Evolutionary conservation across 2,797 vertebrate genomes (phyloP).

Genomic region (Megaceryle alcyon): DNA sequence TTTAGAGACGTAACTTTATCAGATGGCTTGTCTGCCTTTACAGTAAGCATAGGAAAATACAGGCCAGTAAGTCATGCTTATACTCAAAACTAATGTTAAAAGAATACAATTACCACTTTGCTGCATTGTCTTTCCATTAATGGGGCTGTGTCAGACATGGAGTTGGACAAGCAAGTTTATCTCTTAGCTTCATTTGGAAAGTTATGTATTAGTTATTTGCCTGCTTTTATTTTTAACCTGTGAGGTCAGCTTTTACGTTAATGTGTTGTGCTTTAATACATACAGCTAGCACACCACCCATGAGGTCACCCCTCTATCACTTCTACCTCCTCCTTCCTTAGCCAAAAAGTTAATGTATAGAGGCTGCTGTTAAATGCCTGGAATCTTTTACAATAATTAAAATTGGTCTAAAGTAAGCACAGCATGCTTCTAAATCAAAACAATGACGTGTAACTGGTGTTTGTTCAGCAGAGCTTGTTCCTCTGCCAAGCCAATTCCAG

Average conservation of each 20-base stretch:
- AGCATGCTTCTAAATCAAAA: neutral
- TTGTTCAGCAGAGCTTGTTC: neutral
- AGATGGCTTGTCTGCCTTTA: neutral
- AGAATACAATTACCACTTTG: neutral
- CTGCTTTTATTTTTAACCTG: neutral
- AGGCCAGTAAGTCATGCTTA: neutral
- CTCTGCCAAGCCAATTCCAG: neutral
- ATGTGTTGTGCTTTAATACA: neutral
- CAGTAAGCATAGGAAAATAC: neutral
- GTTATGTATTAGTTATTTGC: neutral
- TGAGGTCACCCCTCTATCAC: neutral
- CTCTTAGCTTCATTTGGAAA: neutral
- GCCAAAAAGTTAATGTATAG: neutral
- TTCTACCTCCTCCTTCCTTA: neutral
- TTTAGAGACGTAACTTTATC: neutral
- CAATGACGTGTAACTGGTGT: neutral
- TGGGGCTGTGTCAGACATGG: neutral
- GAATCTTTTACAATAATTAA: neutral
- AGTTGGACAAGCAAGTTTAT: neutral
- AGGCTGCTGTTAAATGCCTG: neutral
- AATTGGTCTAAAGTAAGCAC: neutral
- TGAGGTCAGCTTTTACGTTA: neutral
- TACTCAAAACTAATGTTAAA: neutral
- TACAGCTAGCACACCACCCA: neutral
- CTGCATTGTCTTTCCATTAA: neutral